Percentiles rank a stretch among this genome's conserved stretches.
phyloP scores from a whole-genome alignment of 2,113 vertebrate genomes.

The Andinoacara biseriatus region DNA sequence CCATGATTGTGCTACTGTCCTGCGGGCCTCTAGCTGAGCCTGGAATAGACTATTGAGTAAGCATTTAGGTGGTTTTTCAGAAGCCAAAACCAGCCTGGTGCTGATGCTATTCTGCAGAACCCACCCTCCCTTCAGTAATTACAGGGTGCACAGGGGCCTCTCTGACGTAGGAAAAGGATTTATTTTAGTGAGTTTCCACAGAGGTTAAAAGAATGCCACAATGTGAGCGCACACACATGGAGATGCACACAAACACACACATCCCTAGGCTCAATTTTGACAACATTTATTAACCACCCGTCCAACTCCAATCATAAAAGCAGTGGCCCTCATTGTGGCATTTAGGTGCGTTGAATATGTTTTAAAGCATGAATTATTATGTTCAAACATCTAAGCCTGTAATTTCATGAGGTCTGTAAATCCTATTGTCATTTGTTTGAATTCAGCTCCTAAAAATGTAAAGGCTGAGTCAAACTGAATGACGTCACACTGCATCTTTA shows the following conservation, averaged over 20 bases:
- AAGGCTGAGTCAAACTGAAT: neutral
- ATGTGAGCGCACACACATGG: constrained; percentile 44
- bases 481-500: constrained; percentile 18
- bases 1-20: constrained; percentile 56
- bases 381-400: neutral
- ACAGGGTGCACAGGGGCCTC: constrained; percentile 82
- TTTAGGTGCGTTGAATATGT: constrained; percentile 12
- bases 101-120: constrained; percentile 67
- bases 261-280: constrained; percentile 60
- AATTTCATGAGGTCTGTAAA: neutral
- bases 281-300: constrained; percentile 70
- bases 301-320: constrained; percentile 39
- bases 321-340: constrained; percentile 30
- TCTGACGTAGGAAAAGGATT: constrained; percentile 83
- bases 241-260: constrained; percentile 46
- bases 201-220: constrained; percentile 84
- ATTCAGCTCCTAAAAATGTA: neutral
- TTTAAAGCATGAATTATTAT: constrained; percentile 5
- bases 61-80: constrained; percentile 70
- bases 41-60: constrained; percentile 62
- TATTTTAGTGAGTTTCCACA: constrained; percentile 85
- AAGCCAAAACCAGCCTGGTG: constrained; percentile 64
- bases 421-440: neutral
- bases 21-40: constrained; percentile 45
- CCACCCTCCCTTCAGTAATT: constrained; percentile 78